Evolutionary conservation across 23 tunicate genomes (phyloP).

Genomic region (Ciona savignyi): DNA sequence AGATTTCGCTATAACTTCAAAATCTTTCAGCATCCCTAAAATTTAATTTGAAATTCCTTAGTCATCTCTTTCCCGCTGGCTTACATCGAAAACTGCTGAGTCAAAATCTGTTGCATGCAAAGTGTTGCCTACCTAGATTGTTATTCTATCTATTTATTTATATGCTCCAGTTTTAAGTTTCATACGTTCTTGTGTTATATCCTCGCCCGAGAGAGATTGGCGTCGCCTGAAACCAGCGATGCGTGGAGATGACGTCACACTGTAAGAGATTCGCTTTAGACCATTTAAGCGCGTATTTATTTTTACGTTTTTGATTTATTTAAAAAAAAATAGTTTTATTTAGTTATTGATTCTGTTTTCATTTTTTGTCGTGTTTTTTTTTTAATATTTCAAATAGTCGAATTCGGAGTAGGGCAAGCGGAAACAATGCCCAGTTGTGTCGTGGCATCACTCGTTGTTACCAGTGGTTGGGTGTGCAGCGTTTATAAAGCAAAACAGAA

Average conservation of each 20-base stretch:
- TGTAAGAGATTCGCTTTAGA: slow-evolving; percentile 1
- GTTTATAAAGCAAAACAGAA: too few relatives aligned
- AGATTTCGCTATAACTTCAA: too few relatives aligned
- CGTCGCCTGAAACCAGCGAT: background rate
- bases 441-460: too few relatives aligned
- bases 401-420: background rate
- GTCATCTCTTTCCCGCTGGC: background rate
- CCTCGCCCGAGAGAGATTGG: background rate
- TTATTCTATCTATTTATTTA: background rate
- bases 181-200: background rate
- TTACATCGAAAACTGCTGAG: background rate
- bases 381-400: background rate
- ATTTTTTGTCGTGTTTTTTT: background rate
- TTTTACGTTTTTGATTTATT: background rate
- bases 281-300: background rate
- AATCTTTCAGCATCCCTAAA: too few relatives aligned
- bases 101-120: background rate
- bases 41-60: too few relatives aligned
- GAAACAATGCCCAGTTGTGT: background rate
- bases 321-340: background rate
- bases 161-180: background rate
- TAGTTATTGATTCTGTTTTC: background rate
- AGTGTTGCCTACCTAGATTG: background rate
- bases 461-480: background rate
- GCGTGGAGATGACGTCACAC: background rate